Evolutionary conservation across 2,797 vertebrate genomes (phyloP).

Genomic region (Syngnathus acus): DNA sequence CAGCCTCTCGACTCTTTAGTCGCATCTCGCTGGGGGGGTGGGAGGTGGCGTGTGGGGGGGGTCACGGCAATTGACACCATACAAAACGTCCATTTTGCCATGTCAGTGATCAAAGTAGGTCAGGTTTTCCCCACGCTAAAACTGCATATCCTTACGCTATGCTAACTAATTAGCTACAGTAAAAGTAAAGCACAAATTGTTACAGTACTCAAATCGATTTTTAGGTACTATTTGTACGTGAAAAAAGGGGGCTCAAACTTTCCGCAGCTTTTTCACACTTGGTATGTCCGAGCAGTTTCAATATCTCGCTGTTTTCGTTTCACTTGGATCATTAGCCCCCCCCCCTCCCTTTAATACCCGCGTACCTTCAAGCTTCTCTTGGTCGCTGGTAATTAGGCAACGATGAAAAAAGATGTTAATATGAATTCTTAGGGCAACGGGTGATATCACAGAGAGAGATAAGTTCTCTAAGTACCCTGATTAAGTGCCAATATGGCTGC

Average conservation of each 20-base stretch:
- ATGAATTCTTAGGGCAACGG: constrained; percentile 5
- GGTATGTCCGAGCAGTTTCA: background rate
- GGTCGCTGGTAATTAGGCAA: constrained; percentile 62
- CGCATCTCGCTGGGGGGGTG: background rate
- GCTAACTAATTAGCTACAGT: background rate
- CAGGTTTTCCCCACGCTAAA: background rate
- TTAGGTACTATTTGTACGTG: background rate
- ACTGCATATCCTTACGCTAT: background rate
- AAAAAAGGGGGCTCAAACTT: background rate
- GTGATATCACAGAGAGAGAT: constrained; percentile 1
- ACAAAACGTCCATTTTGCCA: background rate
- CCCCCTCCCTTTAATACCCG: constrained; percentile 47
- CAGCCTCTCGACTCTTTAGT: background rate
- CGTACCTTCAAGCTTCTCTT: constrained; percentile 62
- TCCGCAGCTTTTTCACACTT: background rate
- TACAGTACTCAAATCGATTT: background rate
- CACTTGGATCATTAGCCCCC: constrained; percentile 58
- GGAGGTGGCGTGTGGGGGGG: background rate
- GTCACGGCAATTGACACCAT: background rate
- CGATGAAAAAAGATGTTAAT: constrained; percentile 57
- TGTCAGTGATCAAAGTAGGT: background rate
- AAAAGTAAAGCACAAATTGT: background rate
- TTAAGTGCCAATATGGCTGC: constrained; percentile 1
- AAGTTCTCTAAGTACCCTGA: constrained; percentile 5
- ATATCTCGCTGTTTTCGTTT: constrained; percentile 3